A percentile compares a stretch with the other conserved stretches of the same genome.
phyloP scores from a whole-genome alignment of 2,797 vertebrate species.

The Ceryle rudis region DNA sequence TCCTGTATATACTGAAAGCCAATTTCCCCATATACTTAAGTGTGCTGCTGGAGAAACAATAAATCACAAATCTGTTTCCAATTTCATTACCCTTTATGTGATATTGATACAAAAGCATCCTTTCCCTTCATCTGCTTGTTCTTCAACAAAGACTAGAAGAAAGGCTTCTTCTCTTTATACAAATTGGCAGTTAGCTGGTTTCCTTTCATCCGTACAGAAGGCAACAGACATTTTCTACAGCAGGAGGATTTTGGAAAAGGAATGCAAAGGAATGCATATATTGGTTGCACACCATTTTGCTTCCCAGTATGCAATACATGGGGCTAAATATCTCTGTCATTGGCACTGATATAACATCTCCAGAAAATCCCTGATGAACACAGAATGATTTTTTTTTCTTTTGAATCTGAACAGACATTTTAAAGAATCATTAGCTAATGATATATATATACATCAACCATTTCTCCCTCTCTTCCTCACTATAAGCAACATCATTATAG shows the following conservation, averaged over 20 bases:
- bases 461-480: not conserved
- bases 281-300: not conserved
- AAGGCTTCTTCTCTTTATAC: constrained; percentile 11
- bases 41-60: constrained; percentile 50
- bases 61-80: constrained; percentile 73
- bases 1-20: constrained; percentile 49
- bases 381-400: not conserved
- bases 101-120: constrained; percentile 54
- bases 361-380: not conserved
- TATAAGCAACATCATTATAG: not conserved
- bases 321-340: not conserved
- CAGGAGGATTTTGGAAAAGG: not conserved
- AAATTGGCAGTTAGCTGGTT: constrained; percentile 16
- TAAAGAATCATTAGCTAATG: not conserved
- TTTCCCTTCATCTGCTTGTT: constrained; percentile 35
- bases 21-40: constrained; percentile 55
- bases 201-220: constrained; percentile 21
- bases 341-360: not conserved
- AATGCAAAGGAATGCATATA: not conserved
- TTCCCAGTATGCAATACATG: not conserved
- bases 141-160: constrained; percentile 45
- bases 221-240: not conserved
- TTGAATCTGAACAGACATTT: not conserved
- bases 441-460: not conserved
- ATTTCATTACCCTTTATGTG: constrained; percentile 66